Evolutionary conservation across 2,797 vertebrate species (phyloP), one percentile per base, ranked within the genome.

Genomic region (Corythornis leucogaster): DNA sequence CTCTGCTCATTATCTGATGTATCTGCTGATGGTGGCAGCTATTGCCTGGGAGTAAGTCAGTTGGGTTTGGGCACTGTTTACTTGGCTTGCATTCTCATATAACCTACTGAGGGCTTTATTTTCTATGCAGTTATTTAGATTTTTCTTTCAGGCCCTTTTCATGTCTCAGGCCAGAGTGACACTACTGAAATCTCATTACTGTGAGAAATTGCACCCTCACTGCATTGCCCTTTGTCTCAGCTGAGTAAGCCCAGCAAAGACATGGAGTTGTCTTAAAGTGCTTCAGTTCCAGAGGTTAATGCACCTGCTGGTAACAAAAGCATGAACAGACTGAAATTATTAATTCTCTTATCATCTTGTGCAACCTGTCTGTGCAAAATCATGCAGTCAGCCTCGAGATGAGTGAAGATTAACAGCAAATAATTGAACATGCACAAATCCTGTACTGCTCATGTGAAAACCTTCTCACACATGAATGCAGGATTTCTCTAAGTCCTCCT

Each of bases 1-100:
- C 85, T 99, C 98, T 1, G 98, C 97, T 25, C 99, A 99, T 92
- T 99, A 99, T 87, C 97, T 99, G 89, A 99, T 99, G 98, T 99
- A 99, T 95, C 98, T 99, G 87, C 94, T 99, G 92, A 99, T 99
- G 98, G 98, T 99, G 87, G 98, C 98, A 58, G 99, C 99, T 6
- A 99, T 99, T 25, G 98, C 98, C 1, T 99, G 99, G 99, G 99
- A 99, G 99, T 99, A 98, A 98, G 98, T 97, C 2, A 17, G 22
- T 84, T 53, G 15, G 3, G 25, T 11, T 31, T 43, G 33, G 9
- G 12, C 28, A 12, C 20, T 31, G 1, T 43, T 69, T 35, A 2
- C 58, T 33, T 59, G 22, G 8, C 63, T 68, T 59, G 42, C 9
- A 5, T 13, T 15, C 67, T 71, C 59, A 3, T 8, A 4, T 7